A percentile compares a stretch with the other conserved stretches of the same genome.
phyloP scores from a whole-genome alignment of 2,113 vertebrate genomes.

The Pomatostomus ruficeps region DNA sequence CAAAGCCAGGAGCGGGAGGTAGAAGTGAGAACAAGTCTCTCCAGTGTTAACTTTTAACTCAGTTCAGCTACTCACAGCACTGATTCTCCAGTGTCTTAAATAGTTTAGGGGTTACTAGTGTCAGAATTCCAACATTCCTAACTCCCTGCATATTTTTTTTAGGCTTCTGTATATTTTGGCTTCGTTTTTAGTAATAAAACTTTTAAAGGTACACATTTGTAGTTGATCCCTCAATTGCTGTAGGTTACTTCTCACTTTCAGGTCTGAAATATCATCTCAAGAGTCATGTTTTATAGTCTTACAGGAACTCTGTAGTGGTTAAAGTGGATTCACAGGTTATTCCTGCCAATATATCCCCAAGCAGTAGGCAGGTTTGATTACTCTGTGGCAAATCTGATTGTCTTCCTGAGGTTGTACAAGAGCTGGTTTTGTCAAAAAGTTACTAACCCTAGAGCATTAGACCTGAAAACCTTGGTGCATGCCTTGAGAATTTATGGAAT shows the following conservation, averaged over 20 bases:
- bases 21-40: neutral
- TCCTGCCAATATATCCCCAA: neutral
- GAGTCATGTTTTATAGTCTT: neutral
- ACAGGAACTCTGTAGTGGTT: neutral
- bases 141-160: neutral
- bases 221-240: neutral
- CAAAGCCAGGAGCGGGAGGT: neutral
- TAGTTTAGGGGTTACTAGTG: neutral
- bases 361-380: neutral
- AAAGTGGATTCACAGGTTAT: slow-evolving; percentile 28
- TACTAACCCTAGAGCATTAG: neutral
- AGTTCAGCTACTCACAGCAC: neutral
- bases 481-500: neutral
- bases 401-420: neutral
- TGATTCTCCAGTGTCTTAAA: neutral
- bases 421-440: neutral
- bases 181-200: neutral
- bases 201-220: neutral
- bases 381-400: neutral
- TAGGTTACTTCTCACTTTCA: neutral
- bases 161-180: neutral
- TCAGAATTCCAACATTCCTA: neutral
- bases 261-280: neutral
- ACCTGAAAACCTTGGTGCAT: neutral
- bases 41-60: neutral